phyloP scores from a whole-genome alignment of 2,888 invertebrate genomes.

The Chymomyza amoena region DNA sequence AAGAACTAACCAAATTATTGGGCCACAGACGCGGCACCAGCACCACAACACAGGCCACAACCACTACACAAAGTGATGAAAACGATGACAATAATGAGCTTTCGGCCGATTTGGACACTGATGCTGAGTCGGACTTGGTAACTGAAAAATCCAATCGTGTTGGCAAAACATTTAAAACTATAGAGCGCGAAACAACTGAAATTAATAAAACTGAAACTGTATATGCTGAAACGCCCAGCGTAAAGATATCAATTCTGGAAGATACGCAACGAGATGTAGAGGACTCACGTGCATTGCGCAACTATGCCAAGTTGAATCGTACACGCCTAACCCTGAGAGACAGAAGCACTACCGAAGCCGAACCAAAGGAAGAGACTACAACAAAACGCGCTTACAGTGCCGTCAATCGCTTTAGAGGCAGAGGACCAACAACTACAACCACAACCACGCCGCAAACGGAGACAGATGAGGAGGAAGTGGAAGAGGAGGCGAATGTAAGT shows the following conservation, averaged over 20 bases:
- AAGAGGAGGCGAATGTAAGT: constrained; percentile 10
- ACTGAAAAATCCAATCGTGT: constrained; percentile 18
- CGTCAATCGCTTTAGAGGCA: constrained; percentile 31
- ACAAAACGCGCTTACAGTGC: constrained; percentile 22
- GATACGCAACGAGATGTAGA: constrained; percentile 27
- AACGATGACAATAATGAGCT: constrained; percentile 24
- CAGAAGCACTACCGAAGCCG: constrained; percentile 7
- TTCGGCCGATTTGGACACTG: constrained; percentile 27
- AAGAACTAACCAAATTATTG: constrained; percentile 7
- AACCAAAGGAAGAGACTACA: constrained; percentile 3
- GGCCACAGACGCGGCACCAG: neutral
- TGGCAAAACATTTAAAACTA: constrained; percentile 56
- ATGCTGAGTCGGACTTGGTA: neutral
- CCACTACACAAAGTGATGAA: neutral
- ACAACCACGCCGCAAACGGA: constrained; percentile 3
- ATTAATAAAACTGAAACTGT: constrained; percentile 20
- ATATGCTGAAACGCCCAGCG: constrained; percentile 26
- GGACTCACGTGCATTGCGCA: constrained; percentile 38
- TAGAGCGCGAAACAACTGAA: constrained; percentile 4
- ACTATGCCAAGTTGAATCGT: constrained; percentile 38
- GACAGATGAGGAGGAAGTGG: neutral
- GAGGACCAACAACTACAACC: constrained; percentile 21
- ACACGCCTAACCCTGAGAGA: constrained; percentile 23
- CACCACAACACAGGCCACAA: neutral
- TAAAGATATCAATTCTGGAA: constrained; percentile 35